These are phyloP conservation scores for Heliconius melpomene DNA, from an alignment of 1,140 invertebrate genomes.

Conservation along the genomic window DNA sequence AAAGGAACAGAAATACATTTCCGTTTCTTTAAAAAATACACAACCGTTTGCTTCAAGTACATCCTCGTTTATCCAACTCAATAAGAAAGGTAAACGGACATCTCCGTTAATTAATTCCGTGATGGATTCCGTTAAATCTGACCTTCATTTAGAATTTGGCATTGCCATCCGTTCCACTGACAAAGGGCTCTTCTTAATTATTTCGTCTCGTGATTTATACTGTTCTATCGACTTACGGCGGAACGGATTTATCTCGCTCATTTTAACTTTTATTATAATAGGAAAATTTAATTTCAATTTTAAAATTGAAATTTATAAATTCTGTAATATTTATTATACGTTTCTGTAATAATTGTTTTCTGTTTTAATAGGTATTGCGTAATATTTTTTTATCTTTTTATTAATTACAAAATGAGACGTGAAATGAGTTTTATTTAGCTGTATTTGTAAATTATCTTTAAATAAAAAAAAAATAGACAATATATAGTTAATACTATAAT, in stretches of 20 bases:
- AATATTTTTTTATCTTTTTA: not conserved
- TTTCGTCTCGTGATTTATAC: conserved; percentile 23
- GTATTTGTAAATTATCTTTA: not conserved
- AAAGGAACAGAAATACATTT: not conserved
- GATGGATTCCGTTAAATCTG: conserved; percentile 28
- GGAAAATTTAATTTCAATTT: not conserved
- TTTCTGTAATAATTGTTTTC: not conserved
- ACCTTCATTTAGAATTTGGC: conserved; percentile 30
- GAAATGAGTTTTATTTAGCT: too few species aligned
- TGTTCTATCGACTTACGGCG: conserved; percentile 7
- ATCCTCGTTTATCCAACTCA: conserved; percentile 5
- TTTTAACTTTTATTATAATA: conserved; percentile 1
- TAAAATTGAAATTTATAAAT: not conserved
- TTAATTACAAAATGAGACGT: too few species aligned
- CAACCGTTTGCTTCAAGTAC: not conserved
- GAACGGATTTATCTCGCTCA: conserved; percentile 4
- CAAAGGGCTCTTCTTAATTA: conserved; percentile 32
- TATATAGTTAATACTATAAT: too few species aligned
- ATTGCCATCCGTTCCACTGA: conserved; percentile 21
- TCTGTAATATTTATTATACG: too few species aligned
- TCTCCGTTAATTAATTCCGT: conserved; percentile 34
- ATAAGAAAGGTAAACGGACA: conserved; percentile 28
- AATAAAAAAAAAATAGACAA: not conserved
- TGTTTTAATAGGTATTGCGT: not conserved
- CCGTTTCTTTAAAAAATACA: not conserved